Evolutionary conservation across 2,888 invertebrate species (phyloP).

Genomic region (Polietes domitor): DNA sequence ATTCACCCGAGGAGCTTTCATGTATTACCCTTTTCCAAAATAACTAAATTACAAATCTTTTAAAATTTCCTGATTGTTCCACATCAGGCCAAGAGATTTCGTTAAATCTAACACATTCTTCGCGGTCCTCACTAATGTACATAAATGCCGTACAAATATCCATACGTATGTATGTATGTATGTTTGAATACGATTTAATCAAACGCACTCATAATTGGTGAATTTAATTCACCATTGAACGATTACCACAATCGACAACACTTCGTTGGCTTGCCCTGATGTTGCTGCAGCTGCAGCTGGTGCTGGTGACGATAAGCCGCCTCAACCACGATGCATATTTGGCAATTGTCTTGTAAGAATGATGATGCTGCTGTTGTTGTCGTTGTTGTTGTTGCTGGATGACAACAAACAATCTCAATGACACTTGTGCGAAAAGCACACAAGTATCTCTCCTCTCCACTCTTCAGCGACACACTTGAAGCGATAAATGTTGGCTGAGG

Average conservation of each 20-base stretch:
- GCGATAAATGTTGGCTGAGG: slow-evolving; percentile 15
- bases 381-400: neutral
- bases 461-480: neutral
- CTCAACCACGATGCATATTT: slow-evolving; percentile 38
- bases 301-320: neutral
- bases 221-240: slow-evolving; percentile 1
- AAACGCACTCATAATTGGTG: neutral
- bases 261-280: slow-evolving; percentile 39
- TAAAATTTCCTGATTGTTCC: too few relatives aligned
- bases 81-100: too few relatives aligned
- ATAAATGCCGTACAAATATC: too few relatives aligned
- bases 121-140: too few relatives aligned
- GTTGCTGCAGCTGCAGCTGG: neutral
- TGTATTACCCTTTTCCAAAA: too few relatives aligned
- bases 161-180: too few relatives aligned
- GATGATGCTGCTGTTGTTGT: neutral
- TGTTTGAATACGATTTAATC: too few relatives aligned
- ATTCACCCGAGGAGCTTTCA: too few relatives aligned
- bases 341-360: slow-evolving; percentile 36
- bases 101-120: too few relatives aligned
- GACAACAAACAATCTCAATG: slow-evolving; percentile 53
- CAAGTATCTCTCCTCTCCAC: slow-evolving; percentile 16
- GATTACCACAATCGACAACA: slow-evolving; percentile 38
- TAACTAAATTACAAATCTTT: too few relatives aligned
- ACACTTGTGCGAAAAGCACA: slow-evolving; percentile 38